Evolutionary conservation across 2,888 invertebrate genomes (phyloP).

Genomic region (Leptogaster cylindrica): DNA sequence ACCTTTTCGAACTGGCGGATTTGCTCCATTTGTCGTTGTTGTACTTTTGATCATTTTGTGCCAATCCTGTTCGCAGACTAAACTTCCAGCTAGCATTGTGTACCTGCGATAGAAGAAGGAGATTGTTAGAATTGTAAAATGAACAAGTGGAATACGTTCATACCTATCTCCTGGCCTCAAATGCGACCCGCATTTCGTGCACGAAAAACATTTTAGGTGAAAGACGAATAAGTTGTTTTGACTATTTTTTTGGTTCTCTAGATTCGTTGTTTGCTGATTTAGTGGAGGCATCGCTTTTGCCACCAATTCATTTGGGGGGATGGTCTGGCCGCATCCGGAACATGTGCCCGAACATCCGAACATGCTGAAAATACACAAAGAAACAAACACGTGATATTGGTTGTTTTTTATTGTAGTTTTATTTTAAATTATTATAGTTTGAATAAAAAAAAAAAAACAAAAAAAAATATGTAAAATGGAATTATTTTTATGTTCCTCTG

Average conservation of each 20-base stretch:
- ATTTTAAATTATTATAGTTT: neutral
- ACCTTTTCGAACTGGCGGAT: constrained; percentile 82
- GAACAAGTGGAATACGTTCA: constrained; percentile 49
- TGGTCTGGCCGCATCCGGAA: constrained; percentile 88
- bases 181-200: constrained; percentile 89
- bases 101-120: constrained; percentile 65
- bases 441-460: too few species aligned
- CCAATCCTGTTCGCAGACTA: constrained; percentile 96
- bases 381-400: too few species aligned
- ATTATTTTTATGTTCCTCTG: too few species aligned
- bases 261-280: constrained; percentile 57
- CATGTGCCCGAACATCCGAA: constrained; percentile 90
- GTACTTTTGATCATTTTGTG: constrained; percentile 86
- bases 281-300: constrained; percentile 69
- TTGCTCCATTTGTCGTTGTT: constrained; percentile 67
- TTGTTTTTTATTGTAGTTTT: too few species aligned
- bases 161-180: constrained; percentile 90
- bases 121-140: too few species aligned
- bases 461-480: too few species aligned
- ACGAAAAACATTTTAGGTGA: constrained; percentile 95
- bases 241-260: constrained; percentile 64
- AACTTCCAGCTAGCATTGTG: constrained; percentile 87
- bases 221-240: constrained; percentile 74
- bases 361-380: constrained; percentile 70
- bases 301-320: constrained; percentile 92